Base-by-base conservation (phyloP, 2,797 vertebrate species). In the Platyrinchus mystaceus region DNA sequence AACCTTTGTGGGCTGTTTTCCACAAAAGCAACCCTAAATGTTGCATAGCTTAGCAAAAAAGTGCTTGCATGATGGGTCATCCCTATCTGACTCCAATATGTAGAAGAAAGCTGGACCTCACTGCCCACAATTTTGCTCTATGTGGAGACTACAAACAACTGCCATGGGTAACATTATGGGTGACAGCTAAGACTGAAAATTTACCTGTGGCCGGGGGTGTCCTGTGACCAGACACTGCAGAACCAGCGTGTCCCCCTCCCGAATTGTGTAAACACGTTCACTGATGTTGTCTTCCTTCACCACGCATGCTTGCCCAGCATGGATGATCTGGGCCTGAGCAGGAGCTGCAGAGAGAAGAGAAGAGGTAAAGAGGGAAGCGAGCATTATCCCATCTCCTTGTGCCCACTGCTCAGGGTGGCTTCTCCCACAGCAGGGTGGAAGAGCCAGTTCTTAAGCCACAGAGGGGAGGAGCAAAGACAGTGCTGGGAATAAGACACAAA, bases 261-360 rank as follows among this genome's bases (percentile, higher is more conserved):
- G 99, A 97, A 99, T 99, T 73, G 99, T 99, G 98, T 99, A 99
- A 96, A 99, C 99, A 0, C 99, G 98, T 95, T 99, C 99, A 6
- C 99, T 99, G 98, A 99, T 98, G 97, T 99, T 99, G 96, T 99
- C 99, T 94, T 99, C 99, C 94, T 99, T 99, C 95, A 99, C 99
- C 96, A 99, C 99, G 19, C 99, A 99, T 0, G 99, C 99, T 89
- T 99, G 99, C 56, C 99, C 99, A 6, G 99, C 99, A 70, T 99
- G 99, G 94, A 99, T 98, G 13, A 99, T 99, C 97, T 99, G 99
- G 56, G 99, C 99, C 76, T 99, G 99, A 88, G 99, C 99, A 76
- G 99, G 99, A 97, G 99, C 99, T 99, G 98, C 1, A 1, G 39
- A 88, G 79, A 95, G 53, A 67, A 56, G 53, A 64, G 46, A 71